Conservation (phyloP, 2,888 invertebrate genomes). For the Stenodera caucasica region DNA sequence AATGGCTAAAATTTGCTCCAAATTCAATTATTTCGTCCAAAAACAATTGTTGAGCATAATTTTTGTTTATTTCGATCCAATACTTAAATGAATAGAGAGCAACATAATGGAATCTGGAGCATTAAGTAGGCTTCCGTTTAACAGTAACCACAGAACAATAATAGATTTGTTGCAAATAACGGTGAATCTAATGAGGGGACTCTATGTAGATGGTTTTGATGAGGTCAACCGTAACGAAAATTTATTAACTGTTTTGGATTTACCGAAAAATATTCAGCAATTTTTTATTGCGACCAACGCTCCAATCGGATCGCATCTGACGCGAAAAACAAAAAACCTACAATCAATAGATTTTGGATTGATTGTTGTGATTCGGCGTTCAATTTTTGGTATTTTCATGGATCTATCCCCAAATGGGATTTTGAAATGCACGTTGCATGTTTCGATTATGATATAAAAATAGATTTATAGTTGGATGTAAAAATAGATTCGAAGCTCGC, state of each 20-base stretch:
- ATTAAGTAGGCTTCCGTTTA: constrained; percentile 39
- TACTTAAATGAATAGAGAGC: background rate
- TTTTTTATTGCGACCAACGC: too few species aligned
- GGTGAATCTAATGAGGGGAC: constrained; percentile 32
- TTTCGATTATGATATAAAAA: background rate
- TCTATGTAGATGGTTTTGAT: constrained; percentile 31
- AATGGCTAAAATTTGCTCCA: too few species aligned
- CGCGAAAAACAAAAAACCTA: too few species aligned
- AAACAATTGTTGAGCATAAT: too few species aligned
- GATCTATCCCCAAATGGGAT: background rate
- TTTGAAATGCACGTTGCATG: background rate
- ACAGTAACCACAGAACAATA: constrained; percentile 37
- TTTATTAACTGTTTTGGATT: background rate
- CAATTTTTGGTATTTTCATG: too few species aligned
- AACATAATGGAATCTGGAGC: constrained; percentile 25
- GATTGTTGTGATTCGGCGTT: too few species aligned
- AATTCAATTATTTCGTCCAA: too few species aligned
- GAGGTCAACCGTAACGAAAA: constrained; percentile 33
- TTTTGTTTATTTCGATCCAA: too few species aligned
- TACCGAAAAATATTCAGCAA: too few species aligned
- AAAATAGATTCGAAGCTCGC: background rate
- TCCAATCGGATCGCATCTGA: too few species aligned
- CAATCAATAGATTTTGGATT: too few species aligned
- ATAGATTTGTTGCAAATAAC: constrained; percentile 39
- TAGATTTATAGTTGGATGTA: constrained; percentile 2